phyloP scores from a whole-genome alignment of 2,113 vertebrate genomes.

The Cygnus atratus region DNA sequence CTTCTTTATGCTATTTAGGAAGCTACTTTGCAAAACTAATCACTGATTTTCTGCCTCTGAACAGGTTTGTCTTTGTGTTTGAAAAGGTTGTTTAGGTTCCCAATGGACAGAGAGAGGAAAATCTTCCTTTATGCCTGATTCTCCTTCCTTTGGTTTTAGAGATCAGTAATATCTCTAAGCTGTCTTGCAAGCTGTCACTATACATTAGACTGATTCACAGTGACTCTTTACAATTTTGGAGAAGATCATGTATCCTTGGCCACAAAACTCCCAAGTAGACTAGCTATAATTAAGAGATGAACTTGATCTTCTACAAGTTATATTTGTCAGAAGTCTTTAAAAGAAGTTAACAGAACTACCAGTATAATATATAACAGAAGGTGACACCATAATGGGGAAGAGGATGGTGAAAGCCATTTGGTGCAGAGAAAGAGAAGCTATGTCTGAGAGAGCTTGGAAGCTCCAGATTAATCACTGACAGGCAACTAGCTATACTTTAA shows the following conservation, averaged over 20 bases:
- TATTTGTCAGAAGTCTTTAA: neutral
- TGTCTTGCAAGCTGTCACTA: neutral
- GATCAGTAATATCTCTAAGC: neutral
- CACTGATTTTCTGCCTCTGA: neutral
- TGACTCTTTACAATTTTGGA: neutral
- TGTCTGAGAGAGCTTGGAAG: neutral
- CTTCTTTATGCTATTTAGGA: neutral
- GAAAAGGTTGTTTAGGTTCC: neutral
- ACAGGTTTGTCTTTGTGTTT: neutral
- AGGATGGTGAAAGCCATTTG: neutral
- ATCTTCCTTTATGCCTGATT: neutral
- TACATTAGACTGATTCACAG: neutral
- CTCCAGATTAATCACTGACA: neutral
- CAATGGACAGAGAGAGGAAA: neutral
- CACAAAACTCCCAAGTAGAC: neutral
- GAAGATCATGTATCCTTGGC: neutral
- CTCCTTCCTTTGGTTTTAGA: neutral
- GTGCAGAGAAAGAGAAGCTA: neutral
- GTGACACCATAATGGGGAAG: neutral
- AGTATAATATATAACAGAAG: neutral
- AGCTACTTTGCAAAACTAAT: neutral
- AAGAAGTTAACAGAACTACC: neutral
- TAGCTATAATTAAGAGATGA: neutral
- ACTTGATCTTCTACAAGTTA: neutral
- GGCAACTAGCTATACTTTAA: neutral